Evolutionary conservation across 2,113 vertebrate genomes (phyloP).

Genomic region (Notechis scutatus): DNA sequence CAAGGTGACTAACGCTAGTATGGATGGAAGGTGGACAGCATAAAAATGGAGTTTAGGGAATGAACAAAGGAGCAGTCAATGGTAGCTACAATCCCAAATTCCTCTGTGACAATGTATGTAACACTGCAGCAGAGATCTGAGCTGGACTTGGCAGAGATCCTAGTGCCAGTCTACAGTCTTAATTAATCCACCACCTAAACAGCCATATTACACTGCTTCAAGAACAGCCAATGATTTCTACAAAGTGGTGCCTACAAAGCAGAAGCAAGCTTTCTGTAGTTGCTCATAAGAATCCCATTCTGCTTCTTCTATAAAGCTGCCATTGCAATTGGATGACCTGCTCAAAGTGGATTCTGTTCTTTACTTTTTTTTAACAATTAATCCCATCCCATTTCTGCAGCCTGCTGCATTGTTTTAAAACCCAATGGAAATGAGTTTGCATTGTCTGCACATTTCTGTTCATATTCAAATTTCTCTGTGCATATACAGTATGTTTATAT

Average conservation of each 20-base stretch:
- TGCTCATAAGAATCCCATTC: background rate
- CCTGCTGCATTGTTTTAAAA: background rate
- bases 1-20: background rate
- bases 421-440: background rate
- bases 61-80: background rate
- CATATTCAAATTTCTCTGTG: background rate
- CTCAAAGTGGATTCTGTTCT: background rate
- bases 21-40: background rate
- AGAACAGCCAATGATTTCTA: background rate
- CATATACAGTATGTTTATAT: background rate
- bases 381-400: background rate
- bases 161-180: background rate
- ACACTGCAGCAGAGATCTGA: background rate
- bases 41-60: background rate
- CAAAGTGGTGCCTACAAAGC: background rate
- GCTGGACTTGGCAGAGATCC: background rate
- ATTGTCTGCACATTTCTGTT: background rate
- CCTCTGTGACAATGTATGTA: background rate
- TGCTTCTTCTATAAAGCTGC: background rate
- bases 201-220: background rate
- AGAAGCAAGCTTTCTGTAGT: background rate
- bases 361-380: background rate
- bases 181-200: background rate
- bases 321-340: background rate
- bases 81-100: background rate